Percentiles rank a stretch among this genome's conserved stretches.
phyloP scores from a whole-genome alignment of 2,113 vertebrate species.

The Nettapus auritus region DNA sequence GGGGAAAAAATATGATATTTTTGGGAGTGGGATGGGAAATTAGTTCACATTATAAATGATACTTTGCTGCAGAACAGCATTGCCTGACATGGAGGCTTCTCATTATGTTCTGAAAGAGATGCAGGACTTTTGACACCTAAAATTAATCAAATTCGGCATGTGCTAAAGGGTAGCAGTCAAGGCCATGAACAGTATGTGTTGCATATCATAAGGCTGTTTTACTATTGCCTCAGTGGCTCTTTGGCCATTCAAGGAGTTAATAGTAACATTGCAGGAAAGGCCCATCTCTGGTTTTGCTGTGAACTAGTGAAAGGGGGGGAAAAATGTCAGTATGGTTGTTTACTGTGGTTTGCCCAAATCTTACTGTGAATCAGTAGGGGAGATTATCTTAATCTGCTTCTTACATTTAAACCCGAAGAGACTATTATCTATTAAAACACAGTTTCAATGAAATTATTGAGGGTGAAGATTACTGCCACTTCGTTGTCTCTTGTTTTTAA shows the following conservation, averaged over 20 bases:
- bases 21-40: neutral
- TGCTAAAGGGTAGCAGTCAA: neutral
- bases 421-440: neutral
- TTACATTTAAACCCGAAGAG: neutral
- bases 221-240: neutral
- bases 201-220: fast-evolving
- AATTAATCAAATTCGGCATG: neutral
- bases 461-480: neutral
- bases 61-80: neutral
- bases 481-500: neutral
- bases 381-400: conserved; percentile 24
- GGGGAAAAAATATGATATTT: neutral
- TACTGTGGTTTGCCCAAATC: neutral
- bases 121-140: neutral
- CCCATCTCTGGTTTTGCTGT: neutral
- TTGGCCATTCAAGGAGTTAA: neutral
- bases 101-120: neutral
- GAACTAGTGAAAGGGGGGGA: neutral
- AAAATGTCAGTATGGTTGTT: neutral
- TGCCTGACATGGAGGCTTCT: neutral
- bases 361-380: neutral
- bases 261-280: neutral
- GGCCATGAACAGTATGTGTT: neutral
- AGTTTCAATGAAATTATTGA: neutral
- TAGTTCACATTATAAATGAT: neutral